Base-by-base conservation (phyloP, 2,797 vertebrate species). In the Pipistrellus nathusii region DNA sequence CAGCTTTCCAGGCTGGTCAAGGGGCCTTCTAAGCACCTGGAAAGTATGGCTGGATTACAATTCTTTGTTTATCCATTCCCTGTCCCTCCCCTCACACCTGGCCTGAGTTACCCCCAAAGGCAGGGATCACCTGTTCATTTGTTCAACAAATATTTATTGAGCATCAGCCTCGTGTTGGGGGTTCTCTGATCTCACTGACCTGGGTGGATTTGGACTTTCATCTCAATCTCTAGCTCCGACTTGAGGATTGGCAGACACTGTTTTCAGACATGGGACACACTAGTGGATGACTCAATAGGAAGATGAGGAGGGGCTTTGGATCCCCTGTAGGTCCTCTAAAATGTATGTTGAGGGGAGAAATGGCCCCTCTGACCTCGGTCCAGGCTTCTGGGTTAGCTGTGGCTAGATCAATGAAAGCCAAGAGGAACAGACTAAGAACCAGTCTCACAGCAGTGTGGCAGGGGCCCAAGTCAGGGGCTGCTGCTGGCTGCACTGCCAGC, bases 91-190 rank as follows among this genome's bases (percentile, higher is more conserved):
- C 4, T 48, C 17, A 76, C 21, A 23, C 55, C 46, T 77, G 17
- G 66, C 18, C 66, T 48, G 35, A 68, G 86, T 23, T 73, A 21
- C 14, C 25, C 18, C 27, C 23, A 4, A 25, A 59, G 46, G n/a
- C 23, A 57, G 82, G 30, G n/a, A 38, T 62, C 44, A 32, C 17
- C 55, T 38, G n/a, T 10, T 53, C 38, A 8, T 53, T 57, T 4
- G 5, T n/a, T 57, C 66, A 27, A 68, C 38, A 59, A 12, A 41
- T 25, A 71, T 41, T 66, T 46, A 53, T 2, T 7, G 27, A 9
- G 17, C 1, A 0, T 12, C 46, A 68, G 73, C 32, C 32, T 44
- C 0, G 0, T n/a, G 0, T 17, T 38, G 38, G 55, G 4, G 30
- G 21, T 30, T 35, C 46, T 59, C 53, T 18, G 21, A 0, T 20